Base-by-base conservation (phyloP, 2,113 vertebrate species). In the Panthera leo region DNA sequence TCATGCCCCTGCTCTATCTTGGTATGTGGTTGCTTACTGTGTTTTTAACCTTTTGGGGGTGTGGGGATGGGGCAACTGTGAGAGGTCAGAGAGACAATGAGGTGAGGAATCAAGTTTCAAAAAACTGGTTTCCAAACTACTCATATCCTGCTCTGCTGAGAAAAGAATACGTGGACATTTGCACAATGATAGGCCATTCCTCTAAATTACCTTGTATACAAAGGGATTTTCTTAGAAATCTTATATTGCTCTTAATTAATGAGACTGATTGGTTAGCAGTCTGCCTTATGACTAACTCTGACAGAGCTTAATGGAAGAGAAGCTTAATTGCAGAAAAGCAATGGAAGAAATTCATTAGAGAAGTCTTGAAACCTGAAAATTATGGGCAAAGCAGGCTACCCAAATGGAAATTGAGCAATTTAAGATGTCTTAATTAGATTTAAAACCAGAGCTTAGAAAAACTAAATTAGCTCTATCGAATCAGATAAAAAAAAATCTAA, bases 401-500 rank as follows among this genome's bases (percentile, higher is more conserved):
- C 83, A 97, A 80, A 25, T 97, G 97, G 95, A 98, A 98, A 97
- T 65, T 79, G 92, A 96, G 94, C 95, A 94, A 86, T 91, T 97
- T 97, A 95, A 98, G 67, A 97, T 96, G 65, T 97, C 85, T 97
- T 98, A 98, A 98, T 67, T 85, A 70, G 67, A 98, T 98, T 97
- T 86, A 96, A 85, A 97, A 94, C 27, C 97, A 98, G 93, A 97
- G 95, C 97, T 98, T 80, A 98, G 71, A 96, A 98, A 97, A 98
- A 96, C 86, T 88, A 91, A 98, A 98, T 96, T 88, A 96, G 94
- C 55, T 96, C 39, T 23, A 53, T 48, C 34, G 11, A 98, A 93
- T 97, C 80, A 98, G 42, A 97, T 80, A 31, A 45, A 76, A 58
- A 45, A 93, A 75, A 96, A 97, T 85, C 95, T 91, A 79, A 92